Conservation (phyloP, 2,113 vertebrate genomes). For the Oryzias melastigma region DNA sequence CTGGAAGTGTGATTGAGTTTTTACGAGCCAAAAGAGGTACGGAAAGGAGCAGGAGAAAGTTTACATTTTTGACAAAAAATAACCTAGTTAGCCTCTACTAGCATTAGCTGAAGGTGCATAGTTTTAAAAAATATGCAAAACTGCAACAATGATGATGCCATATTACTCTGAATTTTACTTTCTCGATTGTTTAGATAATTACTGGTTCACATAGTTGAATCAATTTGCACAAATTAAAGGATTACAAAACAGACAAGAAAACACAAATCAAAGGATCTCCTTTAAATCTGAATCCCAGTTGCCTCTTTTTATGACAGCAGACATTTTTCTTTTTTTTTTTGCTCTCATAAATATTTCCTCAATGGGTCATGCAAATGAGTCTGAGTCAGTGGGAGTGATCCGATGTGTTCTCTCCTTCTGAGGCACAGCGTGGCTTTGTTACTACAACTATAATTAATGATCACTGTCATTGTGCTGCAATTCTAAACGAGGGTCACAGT, state of each 20-base stretch:
- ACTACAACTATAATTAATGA: constrained; percentile 67
- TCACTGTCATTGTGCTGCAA: constrained; percentile 64
- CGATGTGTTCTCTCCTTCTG: constrained; percentile 63
- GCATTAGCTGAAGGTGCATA: too few species aligned
- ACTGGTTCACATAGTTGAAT: constrained; percentile 42
- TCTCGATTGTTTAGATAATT: constrained; percentile 52
- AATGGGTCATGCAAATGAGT: constrained; percentile 71
- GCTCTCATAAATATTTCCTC: constrained; percentile 64
- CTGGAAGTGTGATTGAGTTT: too few species aligned
- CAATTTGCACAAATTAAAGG: constrained; percentile 67
- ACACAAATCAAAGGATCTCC: constrained; percentile 37
- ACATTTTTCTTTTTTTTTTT: constrained; percentile 38
- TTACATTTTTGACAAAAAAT: too few species aligned
- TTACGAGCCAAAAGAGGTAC: too few species aligned
- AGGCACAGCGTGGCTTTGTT: constrained; percentile 49
- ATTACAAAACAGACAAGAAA: constrained; percentile 44
- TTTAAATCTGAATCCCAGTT: constrained; percentile 38
- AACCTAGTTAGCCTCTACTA: too few species aligned
- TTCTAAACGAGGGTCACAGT: constrained; percentile 49
- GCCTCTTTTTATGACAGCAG: constrained; percentile 50
- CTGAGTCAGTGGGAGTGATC: constrained; percentile 59
- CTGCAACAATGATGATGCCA: background rate
- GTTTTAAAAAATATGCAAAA: too few species aligned
- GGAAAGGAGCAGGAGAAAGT: too few species aligned
- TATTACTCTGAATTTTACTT: background rate